Conservation (phyloP, 92 coral and sea anemone genomes). For the Palythoa caribaeorum region DNA sequence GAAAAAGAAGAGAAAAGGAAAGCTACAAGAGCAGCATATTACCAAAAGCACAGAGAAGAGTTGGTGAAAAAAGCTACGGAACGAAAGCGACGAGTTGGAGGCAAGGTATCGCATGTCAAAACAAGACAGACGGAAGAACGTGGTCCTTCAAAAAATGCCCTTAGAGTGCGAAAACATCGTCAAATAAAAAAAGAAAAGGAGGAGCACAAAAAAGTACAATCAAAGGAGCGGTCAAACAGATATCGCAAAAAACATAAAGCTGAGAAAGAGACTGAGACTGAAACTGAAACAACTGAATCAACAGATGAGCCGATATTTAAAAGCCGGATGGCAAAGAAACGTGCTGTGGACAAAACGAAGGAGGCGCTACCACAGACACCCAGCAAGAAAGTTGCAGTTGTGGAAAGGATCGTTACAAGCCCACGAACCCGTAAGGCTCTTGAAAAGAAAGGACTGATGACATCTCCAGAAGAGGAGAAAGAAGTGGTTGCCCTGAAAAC, state of each 20-base stretch:
- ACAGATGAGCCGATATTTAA: constrained; percentile 40
- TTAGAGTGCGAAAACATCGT: constrained; percentile 32
- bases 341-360: constrained; percentile 50
- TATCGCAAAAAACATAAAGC: constrained; percentile 32
- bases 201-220: constrained; percentile 15
- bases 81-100: too few relatives aligned
- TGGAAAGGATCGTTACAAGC: constrained; percentile 48
- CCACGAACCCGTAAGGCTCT: constrained; percentile 52
- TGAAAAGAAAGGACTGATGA: constrained; percentile 47
- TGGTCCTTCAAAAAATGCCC: neutral
- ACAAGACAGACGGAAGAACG: neutral
- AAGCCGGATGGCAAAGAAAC: constrained; percentile 58
- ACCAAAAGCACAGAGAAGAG: too few relatives aligned
- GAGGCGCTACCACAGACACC: constrained; percentile 29
- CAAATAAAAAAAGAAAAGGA: constrained; percentile 16
- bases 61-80: too few relatives aligned
- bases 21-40: too few relatives aligned
- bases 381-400: constrained; percentile 49
- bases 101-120: too few relatives aligned
- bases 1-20: too few relatives aligned
- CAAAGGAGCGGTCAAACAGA: constrained; percentile 48
- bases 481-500: constrained; percentile 29
- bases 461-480: constrained; percentile 64
- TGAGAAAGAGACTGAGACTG: constrained; percentile 23
- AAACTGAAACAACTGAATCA: constrained; percentile 23